phyloP scores from a whole-genome alignment of 2,113 vertebrate species.

The Pelusios castaneus region DNA sequence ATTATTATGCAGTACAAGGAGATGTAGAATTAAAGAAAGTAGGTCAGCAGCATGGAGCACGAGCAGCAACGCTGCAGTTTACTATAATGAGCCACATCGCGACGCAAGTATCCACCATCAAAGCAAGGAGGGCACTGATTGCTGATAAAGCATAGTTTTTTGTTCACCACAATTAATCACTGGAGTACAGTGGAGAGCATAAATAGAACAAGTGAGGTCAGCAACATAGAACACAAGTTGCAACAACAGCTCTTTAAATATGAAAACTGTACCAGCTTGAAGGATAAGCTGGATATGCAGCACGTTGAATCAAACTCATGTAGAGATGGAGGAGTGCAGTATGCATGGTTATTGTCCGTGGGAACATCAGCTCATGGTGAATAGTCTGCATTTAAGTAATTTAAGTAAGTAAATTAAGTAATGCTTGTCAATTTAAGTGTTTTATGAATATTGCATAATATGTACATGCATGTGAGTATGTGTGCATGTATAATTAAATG shows the following conservation, averaged over 20 bases:
- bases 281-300: conserved; percentile 5
- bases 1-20: not conserved
- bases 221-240: not conserved
- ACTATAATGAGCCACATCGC: conserved; percentile 45
- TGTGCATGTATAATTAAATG: not conserved
- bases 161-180: conserved; percentile 22
- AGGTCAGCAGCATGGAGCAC: conserved; percentile 55
- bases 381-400: not conserved
- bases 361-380: not conserved
- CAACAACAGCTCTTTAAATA: not conserved
- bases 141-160: conserved; percentile 29
- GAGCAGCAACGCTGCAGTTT: conserved; percentile 10
- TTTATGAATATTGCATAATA: not conserved
- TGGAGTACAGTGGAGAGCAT: not conserved
- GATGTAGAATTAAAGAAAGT: conserved; percentile 23
- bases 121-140: conserved; percentile 20
- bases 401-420: no score
- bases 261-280: conserved; percentile 22
- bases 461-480: not conserved
- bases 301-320: not conserved
- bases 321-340: not conserved
- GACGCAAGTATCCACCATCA: conserved; percentile 36
- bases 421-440: not conserved
- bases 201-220: conserved; percentile 20
- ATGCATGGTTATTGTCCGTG: not conserved